Evolutionary conservation across 2,113 vertebrate species (phyloP), one percentile per base, ranked within the genome.

Genomic region (Gila orcuttii): DNA sequence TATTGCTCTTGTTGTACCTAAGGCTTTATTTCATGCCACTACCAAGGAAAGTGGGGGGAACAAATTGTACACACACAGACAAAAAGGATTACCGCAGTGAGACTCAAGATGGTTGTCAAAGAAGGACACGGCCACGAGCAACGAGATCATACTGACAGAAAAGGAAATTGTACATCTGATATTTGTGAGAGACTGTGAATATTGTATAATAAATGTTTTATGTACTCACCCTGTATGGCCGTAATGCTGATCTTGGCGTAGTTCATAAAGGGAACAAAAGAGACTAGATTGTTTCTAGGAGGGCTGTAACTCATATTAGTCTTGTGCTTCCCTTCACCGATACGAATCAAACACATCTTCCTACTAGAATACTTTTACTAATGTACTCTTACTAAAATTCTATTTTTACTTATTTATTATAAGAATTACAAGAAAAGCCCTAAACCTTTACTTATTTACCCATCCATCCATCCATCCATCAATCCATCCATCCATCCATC

Each of bases 51-150:
- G 79, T 64, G 39, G 59, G 59, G 79, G 62, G 52, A 83, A 83
- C 68, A 83, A 83, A 83, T 83, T 59, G 66, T 74, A 55, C 47
- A 89, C 36, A 83, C 78, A 73, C 82, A 47, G 68, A 83, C 83
- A 82, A 76, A 83, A 85, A 47, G 52, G 78, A 89, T 87, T 68
- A 85, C 28, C 23, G 36, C 36, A 69, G 47, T 4, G 33, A 59
- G 50, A 83, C 45, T 69, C 25, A 50, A 69, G 31, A 69, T 69
- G 28, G 15, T 71, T 6, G 42, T 36, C n/a, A 69, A 50, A 71
- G 31, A 25, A 36, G 31, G 81, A 81, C 6, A 47, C 25, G 13
- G 47, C 15, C n/a, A 31, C 1, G 11, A 68, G 42, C n/a, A 68
- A 31, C 2, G 9, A 64, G 25, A 68, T 68, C 17, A 47, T 4